Base-by-base conservation (phyloP, 1,140 invertebrate genomes). In the Campoletis sonorensis region DNA sequence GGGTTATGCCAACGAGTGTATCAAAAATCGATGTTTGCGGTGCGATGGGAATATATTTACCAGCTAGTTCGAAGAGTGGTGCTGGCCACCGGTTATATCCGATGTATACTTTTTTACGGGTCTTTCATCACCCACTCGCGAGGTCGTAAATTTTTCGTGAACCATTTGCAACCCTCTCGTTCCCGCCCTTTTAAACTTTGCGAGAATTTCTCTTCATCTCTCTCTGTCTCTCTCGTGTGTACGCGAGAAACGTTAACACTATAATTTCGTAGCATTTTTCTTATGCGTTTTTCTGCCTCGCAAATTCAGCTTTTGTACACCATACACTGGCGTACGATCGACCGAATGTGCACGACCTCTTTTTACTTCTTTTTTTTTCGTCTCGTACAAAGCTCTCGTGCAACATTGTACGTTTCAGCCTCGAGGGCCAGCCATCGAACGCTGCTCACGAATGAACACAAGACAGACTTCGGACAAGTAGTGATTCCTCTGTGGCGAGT, bases 41-140 rank as follows among this genome's bases (percentile, higher is more conserved):
- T 18, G 73, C 67, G 54, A 61, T 78, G 58, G 58, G 13, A 67
- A 78, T 21, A 15, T 64, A 64, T 77, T 54, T 18, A 18, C 75
- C 45, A 49, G 73, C 61, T 68, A 81, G 75, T 70, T 67, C 73
- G 75, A 54, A 45, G 40, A 54, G 15, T 27, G 33, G 79, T 77
- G 80, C 71, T 80, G 76, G 81, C 30, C 67, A 72, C 37, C 72
- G 75, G 51, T 82, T 79, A 83, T 83, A 83, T 83, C 30, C 64
- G 54, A 80, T 73, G 82, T 81, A 79, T 73, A 67, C 75, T 64
- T 78, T 75, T 89, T 88, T 87, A 89, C 85, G 88, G 88, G 87
- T 89, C 86, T 86, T 88, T 88, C 87, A 89, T 89, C 87, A 87
- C 84, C 85, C 84, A 86, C 86, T 86, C 86, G 78, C 80, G 71